Evolutionary conservation across 2,797 vertebrate genomes (phyloP), one percentile per base, ranked within the genome.

Genomic region (Tolypeutes matacus): DNA sequence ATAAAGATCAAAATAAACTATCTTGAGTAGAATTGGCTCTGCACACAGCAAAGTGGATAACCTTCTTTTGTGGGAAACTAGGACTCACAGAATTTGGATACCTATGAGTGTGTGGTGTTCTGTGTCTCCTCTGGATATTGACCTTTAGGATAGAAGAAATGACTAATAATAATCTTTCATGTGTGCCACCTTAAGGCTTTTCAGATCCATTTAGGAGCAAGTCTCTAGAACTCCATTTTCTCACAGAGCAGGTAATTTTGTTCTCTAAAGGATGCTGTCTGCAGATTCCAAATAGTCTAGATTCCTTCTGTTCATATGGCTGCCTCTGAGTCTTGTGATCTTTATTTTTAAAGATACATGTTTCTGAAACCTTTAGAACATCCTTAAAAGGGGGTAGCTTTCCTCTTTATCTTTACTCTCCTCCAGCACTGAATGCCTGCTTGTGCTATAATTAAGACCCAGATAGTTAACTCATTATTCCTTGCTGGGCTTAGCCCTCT

Each of bases 401-500:
- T 46, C 27, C 60, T 84, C 27, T 36, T 89, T 81, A 67, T 89
- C 77, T 58, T 90, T 65, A 14, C 10, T 94, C 53, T 89, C 72
- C 34, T 78, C 72, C 15, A 60, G 31, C 90, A 49, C 58, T 64
- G 51, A 78, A 69, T 23, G 80, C 51, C 64, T 65, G 42, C 2
- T 15, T 56, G 5, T 27, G 76, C 39, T 39, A 13, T 78, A 92
- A 96, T 96, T 95, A 89, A 84, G 73, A 95, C 56, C 14, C 64
- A 78, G 72, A 17, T 25, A 85, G 73, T 36, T 18, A 29, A 34
- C 46, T 85, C 46, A 36, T 94, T 95, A 84, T 83, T 95, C 31
- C 25, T 65, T 46, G 65, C 20, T 58, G 64, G 64, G 62, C 53
- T 8, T 81, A 94, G n/a, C 18, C 34, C 67, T 76, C 76, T 20